Base-by-base conservation (phyloP, 2,113 vertebrate genomes). In the Ginglymostoma cirratum region DNA sequence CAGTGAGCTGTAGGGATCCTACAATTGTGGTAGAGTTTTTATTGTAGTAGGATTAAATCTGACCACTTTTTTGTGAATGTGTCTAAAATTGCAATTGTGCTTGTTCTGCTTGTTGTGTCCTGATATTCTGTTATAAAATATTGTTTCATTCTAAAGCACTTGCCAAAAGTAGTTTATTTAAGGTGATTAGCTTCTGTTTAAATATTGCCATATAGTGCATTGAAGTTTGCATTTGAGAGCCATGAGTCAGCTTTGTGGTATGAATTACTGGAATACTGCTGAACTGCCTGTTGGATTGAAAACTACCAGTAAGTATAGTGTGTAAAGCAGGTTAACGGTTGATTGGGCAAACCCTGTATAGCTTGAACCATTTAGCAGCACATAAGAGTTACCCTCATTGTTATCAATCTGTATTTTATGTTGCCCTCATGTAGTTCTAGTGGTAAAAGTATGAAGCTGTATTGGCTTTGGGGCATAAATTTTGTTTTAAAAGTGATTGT, bases 1-100 rank as follows among this genome's bases (percentile, higher is more conserved):
- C n/a, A 93, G 66, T 93, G 66, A 66, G 61, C 89, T 66, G 24
- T 38, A 61, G 87, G 89, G 89, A 66, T 93, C 61, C 89, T 93
- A 61, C 21, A 66, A 38, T 93, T 66, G 34, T 15, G 55, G 34
- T 92, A 42, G 80, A 93, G 55, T n/a, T 65, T 93, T n/a, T 66
- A 5, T 27, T 89, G 34, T 38, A 93, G 17, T 38, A 66, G 6
- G 34, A 93, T 93, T 23, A 17, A 93, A n/a, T 89, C 7, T n/a
- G 66, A 65, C 52, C 55, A 93, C n/a, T 52, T 89, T 52, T 89
- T 61, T 65, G 19, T 80, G 38, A 15, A 19, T 92, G 55, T 34
- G n/a, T 90, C 55, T 52, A 92, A 92, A 92, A 65, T 65, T 65
- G 55, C 30, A 66, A n/a, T 34, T 65, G 15, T 92, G 55, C 30